phyloP scores from a whole-genome alignment of 2,888 invertebrate species.

The Metalampra italica region DNA sequence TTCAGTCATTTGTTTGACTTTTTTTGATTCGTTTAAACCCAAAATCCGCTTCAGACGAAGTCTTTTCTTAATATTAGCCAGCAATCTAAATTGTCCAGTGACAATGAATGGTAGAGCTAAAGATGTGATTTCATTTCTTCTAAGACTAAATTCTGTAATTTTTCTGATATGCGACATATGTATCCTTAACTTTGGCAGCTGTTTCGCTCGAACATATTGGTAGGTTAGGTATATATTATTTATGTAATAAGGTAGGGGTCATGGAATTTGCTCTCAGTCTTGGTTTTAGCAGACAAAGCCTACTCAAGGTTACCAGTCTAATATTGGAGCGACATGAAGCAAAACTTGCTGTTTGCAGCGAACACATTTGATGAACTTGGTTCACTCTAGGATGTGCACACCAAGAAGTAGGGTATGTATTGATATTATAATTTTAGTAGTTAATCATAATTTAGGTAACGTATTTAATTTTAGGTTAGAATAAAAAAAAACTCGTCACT shows the following conservation, averaged over 20 bases:
- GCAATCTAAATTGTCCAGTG: constrained; percentile 28
- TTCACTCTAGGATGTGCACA: too few species aligned
- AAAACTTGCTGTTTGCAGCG: too few species aligned
- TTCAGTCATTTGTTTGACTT: constrained; percentile 53
- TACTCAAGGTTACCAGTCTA: too few species aligned
- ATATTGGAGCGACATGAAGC: too few species aligned
- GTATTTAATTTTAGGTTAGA: too few species aligned
- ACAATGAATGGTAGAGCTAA: constrained; percentile 21
- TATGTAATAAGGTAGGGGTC: constrained; percentile 20
- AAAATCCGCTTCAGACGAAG: constrained; percentile 35
- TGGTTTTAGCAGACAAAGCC: neutral
- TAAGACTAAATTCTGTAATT: constrained; percentile 40
- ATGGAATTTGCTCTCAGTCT: constrained; percentile 63
- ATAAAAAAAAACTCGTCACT: too few species aligned
- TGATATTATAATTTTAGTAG: too few species aligned
- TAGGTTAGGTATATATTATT: too few species aligned
- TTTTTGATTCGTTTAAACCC: constrained; percentile 34
- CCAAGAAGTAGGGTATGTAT: too few species aligned
- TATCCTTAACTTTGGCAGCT: constrained; percentile 27
- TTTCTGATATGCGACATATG: constrained; percentile 50
- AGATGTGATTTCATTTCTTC: constrained; percentile 30
- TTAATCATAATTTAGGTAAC: too few species aligned
- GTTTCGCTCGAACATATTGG: constrained; percentile 33
- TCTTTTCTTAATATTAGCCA: constrained; percentile 39
- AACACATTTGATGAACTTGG: too few species aligned